Base-by-base conservation (phyloP, 2,797 vertebrate species). In the Aulostomus chinensis region DNA sequence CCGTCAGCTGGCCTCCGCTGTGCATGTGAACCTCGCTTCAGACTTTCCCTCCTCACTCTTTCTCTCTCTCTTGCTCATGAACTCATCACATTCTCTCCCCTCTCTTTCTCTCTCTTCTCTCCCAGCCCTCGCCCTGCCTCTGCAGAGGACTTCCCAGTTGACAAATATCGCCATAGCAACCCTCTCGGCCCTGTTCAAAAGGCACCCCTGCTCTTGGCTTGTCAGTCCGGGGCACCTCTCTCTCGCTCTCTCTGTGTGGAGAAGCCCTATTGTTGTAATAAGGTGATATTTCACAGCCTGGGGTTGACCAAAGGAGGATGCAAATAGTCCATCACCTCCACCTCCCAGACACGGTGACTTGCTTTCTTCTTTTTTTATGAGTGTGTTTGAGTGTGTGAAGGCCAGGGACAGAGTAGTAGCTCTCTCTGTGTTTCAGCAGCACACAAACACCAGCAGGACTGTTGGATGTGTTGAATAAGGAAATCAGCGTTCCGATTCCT, bases 211-310 rank as follows among this genome's bases (percentile, higher is more conserved):
- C 60, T 74, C 74, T 78, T 70, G 76, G 73, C 84, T 60, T 78
- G 78, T 76, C 76, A 69, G 76, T 28, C 37, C 52, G 38, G 46
- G 55, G 66, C 60, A 67, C 64, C 77, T 74, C 78, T 58, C 75
- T 74, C 70, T 78, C n/a, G n/a, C n/a, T n/a, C n/a, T n/a, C n/a
- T n/a, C n/a, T n/a, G n/a, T n/a, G 47, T 74, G 68, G 78, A 77
- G 73, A 67, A 55, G 74, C 65, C 53, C 78, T 54, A 87, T 90
- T 89, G 89, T 89, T 86, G 81, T 60, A 83, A 88, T 83, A 80
- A 86, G 89, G 88, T 88, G 86, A 89, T 91, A 89, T 89, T 90
- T 91, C 84, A 90, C 79, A 77, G 71, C 16, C 18, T 49, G 39
- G 70, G 84, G 81, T 88, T 88, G 87, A 88, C 68, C 52, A 75